These are phyloP conservation scores for Myotis planiceps DNA, from an alignment of 2,797 vertebrate genomes.

Conservation along the genomic window DNA sequence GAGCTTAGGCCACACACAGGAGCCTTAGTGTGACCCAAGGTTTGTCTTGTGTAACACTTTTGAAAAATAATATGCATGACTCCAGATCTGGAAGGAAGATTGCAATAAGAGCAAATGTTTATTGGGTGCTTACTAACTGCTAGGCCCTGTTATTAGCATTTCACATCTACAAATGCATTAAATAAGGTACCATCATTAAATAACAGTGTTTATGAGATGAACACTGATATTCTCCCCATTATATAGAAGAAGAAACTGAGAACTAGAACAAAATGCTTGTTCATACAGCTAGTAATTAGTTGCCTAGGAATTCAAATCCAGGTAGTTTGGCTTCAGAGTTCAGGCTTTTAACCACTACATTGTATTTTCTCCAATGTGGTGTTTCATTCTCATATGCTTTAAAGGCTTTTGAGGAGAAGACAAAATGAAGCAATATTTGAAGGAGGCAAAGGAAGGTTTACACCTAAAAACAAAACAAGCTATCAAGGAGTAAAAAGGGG, in stretches of 20 bases:
- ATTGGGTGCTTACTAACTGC: neutral
- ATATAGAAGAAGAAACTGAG: neutral
- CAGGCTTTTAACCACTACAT: neutral
- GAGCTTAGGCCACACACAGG: neutral
- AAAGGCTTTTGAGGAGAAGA: neutral
- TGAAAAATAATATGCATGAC: neutral
- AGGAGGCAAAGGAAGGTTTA: neutral
- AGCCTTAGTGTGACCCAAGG: neutral
- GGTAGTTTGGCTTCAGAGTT: neutral
- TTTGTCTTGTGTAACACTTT: neutral
- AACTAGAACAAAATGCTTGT: neutral
- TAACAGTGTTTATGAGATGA: neutral
- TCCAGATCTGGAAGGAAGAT: neutral
- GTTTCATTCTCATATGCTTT: neutral
- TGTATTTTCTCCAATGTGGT: neutral
- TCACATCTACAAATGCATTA: neutral
- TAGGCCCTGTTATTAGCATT: neutral
- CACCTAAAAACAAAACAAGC: neutral
- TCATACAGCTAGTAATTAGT: neutral
- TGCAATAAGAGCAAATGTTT: neutral
- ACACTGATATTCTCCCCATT: neutral
- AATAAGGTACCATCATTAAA: neutral
- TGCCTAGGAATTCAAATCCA: neutral
- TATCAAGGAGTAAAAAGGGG: neutral
- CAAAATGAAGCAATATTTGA: neutral